Base-by-base conservation (phyloP, 2,797 vertebrate species). In the Momotus momota region DNA sequence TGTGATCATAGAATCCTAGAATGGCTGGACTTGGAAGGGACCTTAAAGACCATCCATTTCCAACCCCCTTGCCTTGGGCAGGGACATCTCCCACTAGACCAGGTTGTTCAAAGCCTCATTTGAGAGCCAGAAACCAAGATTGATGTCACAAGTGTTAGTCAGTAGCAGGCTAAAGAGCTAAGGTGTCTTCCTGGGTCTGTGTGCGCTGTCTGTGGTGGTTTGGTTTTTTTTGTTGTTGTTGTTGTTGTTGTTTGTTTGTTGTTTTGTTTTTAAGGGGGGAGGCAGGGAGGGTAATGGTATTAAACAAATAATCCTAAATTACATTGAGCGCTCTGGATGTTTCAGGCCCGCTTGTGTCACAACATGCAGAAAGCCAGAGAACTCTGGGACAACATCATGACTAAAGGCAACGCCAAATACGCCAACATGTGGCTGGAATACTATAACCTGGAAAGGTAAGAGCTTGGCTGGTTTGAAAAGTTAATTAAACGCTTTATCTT, bases 391-490 rank as follows among this genome's bases (percentile, higher is more conserved):
- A 99, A 95, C 92, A 99, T 99, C 81, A 99, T 99, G 99, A 99
- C 99, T 9, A 99, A 99, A 98, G 99, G 99, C 43, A 99, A 99
- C 14, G 99, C 99, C 85, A 99, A 99, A 91, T 99, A 98, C 1
- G 99, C 99, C 82, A 99, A 99, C 97, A 99, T 99, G 99, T 99
- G 99, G 99, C 97, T 99, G 64, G 99, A 99, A 87, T 99, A 99
- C 81, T 99, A 99, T 65, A 99, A 99, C 96, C 98, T 99, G 27
- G 99, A 99, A 96, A 98, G 99, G 99, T 99, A 86, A 90, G 94
- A 66, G n/a, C 17, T 10, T 29, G 61, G 10, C 17, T 16, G 10
- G 3, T 16, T 46, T 25, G 48, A n/a, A 33, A 17, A 23, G 27
- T 52, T 33, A 11, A 43, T 6, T 61, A 17, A 35, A 5, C 2